phyloP scores from a whole-genome alignment of 2,888 invertebrate genomes.

The Poecilobothrus nobilitatus region DNA sequence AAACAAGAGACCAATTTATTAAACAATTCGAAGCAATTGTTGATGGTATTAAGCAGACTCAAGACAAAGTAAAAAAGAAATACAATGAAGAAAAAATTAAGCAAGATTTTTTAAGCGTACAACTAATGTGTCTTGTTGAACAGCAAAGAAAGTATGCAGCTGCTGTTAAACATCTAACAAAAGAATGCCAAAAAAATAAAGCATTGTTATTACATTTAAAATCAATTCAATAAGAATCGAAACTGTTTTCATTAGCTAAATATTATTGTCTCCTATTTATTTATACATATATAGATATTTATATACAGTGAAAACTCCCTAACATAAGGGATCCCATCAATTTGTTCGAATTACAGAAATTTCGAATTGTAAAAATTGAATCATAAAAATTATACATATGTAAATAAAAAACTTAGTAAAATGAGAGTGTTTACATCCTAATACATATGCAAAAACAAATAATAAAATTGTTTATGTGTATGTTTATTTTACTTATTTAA shows the following conservation, averaged over 20 bases:
- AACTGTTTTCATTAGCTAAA: background rate
- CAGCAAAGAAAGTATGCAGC: slow-evolving; percentile 68
- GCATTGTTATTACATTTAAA: slow-evolving; percentile 40
- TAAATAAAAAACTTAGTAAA: too few species aligned
- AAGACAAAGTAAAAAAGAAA: slow-evolving; percentile 61
- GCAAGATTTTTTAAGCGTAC: slow-evolving; percentile 56
- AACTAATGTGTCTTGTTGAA: slow-evolving; percentile 53
- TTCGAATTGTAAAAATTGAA: too few species aligned
- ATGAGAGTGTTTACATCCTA: too few species aligned
- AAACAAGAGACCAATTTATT: slow-evolving; percentile 80
- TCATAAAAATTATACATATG: too few species aligned
- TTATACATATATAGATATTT: too few species aligned
- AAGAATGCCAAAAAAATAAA: slow-evolving; percentile 65
- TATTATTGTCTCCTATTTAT: too few species aligned
- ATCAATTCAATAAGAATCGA: slow-evolving; percentile 32
- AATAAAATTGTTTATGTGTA: too few species aligned
- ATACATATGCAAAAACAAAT: too few species aligned
- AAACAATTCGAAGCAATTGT: slow-evolving; percentile 84
- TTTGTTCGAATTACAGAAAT: too few species aligned
- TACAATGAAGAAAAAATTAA: slow-evolving; percentile 58
- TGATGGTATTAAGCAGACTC: slow-evolving; percentile 79
- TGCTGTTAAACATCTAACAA: slow-evolving; percentile 66
- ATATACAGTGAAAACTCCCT: too few species aligned
- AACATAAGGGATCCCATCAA: too few species aligned
- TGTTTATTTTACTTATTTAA: too few species aligned